Conservation (phyloP, 2,888 invertebrate genomes). For the Ernsta delagoae region DNA sequence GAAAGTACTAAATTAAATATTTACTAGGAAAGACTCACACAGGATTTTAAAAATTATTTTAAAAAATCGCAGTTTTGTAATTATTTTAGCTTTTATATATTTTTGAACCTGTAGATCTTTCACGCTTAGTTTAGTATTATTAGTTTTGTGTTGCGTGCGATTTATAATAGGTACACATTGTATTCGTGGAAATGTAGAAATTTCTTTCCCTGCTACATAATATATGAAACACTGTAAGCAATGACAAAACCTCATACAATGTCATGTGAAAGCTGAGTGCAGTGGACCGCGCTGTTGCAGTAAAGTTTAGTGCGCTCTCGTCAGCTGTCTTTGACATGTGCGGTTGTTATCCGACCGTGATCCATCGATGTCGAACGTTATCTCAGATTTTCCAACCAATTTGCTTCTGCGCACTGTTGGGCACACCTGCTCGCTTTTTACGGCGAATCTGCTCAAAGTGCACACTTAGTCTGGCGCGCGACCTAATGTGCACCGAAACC, state of each 20-base stretch:
- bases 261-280: slow-evolving; percentile 13
- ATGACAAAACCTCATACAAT: slow-evolving; percentile 10
- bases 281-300: slow-evolving; percentile 11
- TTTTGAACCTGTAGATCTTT: background rate
- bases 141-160: background rate
- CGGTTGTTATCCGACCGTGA: slow-evolving; percentile 56
- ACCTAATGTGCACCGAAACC: slow-evolving; percentile 49
- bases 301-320: slow-evolving; percentile 39
- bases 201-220: background rate
- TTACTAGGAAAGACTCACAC: too few relatives aligned
- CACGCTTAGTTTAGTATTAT: background rate
- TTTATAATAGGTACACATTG: background rate
- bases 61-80: too few relatives aligned
- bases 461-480: slow-evolving; percentile 63
- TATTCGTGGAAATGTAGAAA: background rate
- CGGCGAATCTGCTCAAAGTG: slow-evolving; percentile 58
- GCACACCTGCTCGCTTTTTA: slow-evolving; percentile 68
- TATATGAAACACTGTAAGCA: background rate
- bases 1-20: too few relatives aligned
- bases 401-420: slow-evolving; percentile 52
- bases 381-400: slow-evolving; percentile 65
- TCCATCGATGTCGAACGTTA: slow-evolving; percentile 42
- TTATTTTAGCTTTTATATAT: background rate
- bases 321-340: slow-evolving; percentile 66
- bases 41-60: too few relatives aligned